A percentile compares a stretch with the other conserved stretches of the same genome.
Evolutionary conservation across 2,113 vertebrate species (phyloP).

Genomic region (Clinocottus analis): DNA sequence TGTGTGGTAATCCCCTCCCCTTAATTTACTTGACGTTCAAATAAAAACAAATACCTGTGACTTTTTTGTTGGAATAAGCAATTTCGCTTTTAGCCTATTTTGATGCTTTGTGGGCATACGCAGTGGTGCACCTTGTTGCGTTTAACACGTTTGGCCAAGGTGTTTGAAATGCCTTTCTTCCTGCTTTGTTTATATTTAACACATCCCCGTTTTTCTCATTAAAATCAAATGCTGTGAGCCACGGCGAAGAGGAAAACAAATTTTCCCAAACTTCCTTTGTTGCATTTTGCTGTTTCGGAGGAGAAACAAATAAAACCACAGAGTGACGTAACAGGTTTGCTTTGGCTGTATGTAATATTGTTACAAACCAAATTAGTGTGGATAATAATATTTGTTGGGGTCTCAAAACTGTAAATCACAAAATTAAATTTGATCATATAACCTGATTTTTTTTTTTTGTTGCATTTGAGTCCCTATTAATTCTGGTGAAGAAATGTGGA

Average conservation of each 20-base stretch:
- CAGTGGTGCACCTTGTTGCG: conserved; percentile 52
- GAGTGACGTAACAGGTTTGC: conserved; percentile 31
- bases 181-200: conserved; percentile 57
- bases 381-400: not conserved
- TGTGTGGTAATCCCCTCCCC: conserved; percentile 62
- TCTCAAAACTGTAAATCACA: conserved; percentile 15
- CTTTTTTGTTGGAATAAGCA: conserved; percentile 71
- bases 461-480: not conserved
- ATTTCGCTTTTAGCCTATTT: conserved; percentile 67
- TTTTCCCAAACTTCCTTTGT: conserved; percentile 54
- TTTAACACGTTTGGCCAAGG: conserved; percentile 56
- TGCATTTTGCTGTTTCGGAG: conserved; percentile 57
- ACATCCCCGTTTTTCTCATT: conserved; percentile 74
- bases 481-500: not conserved
- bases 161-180: conserved; percentile 64
- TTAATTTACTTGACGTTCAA: conserved; percentile 72
- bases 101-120: conserved; percentile 48
- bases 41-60: conserved; percentile 76
- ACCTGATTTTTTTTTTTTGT: not conserved
- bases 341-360: conserved; percentile 29
- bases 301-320: conserved; percentile 56
- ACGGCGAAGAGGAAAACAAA: conserved; percentile 57
- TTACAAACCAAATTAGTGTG: conserved; percentile 16
- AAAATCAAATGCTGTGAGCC: conserved; percentile 79
- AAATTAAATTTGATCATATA: not conserved